phyloP scores from a whole-genome alignment of 1,140 invertebrate species.

The Bilobella aurantiaca region DNA sequence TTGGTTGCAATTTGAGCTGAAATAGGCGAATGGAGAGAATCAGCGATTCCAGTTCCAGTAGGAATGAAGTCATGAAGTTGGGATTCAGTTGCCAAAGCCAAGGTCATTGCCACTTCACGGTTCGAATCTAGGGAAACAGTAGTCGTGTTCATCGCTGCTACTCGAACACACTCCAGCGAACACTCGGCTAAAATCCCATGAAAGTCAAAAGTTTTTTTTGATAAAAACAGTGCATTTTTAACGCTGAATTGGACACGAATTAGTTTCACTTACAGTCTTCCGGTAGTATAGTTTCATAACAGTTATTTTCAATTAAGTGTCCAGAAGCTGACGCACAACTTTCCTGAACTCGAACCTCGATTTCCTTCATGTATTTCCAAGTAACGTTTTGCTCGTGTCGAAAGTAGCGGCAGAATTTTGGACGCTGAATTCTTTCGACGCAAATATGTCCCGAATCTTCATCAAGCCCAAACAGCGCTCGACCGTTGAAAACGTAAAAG shows the following conservation, averaged over 20 bases:
- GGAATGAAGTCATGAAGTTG: too few relatives aligned
- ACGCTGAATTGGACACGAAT: background rate
- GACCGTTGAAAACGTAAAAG: conserved; percentile 16
- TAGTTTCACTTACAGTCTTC: conserved; percentile 3
- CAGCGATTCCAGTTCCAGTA: too few relatives aligned
- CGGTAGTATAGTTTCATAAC: background rate
- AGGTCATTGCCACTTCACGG: too few relatives aligned
- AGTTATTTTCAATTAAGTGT: background rate
- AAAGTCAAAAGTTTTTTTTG: background rate
- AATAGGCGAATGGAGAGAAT: conserved; percentile 2
- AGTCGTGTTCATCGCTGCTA: background rate
- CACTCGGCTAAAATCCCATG: conserved; percentile 16
- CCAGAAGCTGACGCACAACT: background rate
- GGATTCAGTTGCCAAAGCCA: too few relatives aligned
- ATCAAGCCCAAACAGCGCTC: background rate
- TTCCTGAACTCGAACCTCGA: background rate
- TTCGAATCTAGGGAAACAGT: too few relatives aligned
- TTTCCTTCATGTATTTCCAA: background rate
- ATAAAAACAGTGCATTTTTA: background rate
- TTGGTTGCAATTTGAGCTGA: background rate
- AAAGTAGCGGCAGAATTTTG: conserved; percentile 14
- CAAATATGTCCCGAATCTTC: background rate
- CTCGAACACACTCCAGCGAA: conserved; percentile 2
- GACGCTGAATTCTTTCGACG: background rate
- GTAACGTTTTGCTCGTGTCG: background rate